Evolutionary conservation across 2,113 vertebrate genomes (phyloP), one percentile per base, ranked within the genome.

Genomic region (Hirundichthys speculiger): DNA sequence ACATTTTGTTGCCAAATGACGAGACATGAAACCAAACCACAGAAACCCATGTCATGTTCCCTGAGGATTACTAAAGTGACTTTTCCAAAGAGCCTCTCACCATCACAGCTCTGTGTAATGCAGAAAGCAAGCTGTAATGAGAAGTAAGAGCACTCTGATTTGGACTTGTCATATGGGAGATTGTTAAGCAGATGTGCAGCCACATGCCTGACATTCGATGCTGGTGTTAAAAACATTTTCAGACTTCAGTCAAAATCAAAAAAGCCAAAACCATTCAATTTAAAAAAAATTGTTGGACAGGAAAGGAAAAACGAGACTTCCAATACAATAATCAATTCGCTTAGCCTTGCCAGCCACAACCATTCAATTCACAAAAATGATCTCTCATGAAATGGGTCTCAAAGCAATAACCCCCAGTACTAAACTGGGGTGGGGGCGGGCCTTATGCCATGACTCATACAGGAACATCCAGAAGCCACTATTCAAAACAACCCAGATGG

Each of bases 21-120:
- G 2, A 63, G 48, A 57, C 49, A 64, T 38, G 60, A 47, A 56
- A 47, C n/a, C 5, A 45, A 70, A 85, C 75, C 69, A 49, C 80
- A 75, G 16, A 70, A 69, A 64, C 50, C 64, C 47, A 27, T 40
- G 59, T 77, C 72, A 19, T 69, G 45, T 71, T 70, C 41, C 67
- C 27, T 4, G 21, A 66, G 45, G 77, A 68, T 70, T 43, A 51
- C 73, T 72, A 68, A 77, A n/a, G 47, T 22, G 42, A 56, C 63
- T 68, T 81, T 83, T 62, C 57, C 40, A 34, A 34, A 34, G 11
- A 7, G 11, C 6, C 30, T 7, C 30, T 34, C 30, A 34, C 11
- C 69, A 72, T 74, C 56, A 76, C 64, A 77, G 65, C 24, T 24
- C 13, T 11, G 49, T 40, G 45, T 47, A 34, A 67, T 25, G 3